Percentiles rank a stretch among this genome's conserved stretches.
Evolutionary conservation across 2,888 invertebrate species (phyloP).

Genomic region (Elysia crispata): DNA sequence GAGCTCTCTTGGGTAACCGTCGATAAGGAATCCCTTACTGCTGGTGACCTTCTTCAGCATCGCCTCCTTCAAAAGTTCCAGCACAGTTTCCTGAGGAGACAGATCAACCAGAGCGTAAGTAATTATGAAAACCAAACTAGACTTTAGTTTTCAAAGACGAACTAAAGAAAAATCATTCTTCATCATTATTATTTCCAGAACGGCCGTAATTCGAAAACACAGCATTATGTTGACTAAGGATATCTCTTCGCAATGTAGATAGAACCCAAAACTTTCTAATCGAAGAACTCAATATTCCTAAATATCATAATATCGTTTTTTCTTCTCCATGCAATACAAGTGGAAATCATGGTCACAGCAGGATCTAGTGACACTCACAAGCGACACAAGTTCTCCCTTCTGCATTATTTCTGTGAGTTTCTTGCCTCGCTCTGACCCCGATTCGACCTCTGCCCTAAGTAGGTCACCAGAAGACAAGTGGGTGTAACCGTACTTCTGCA

Average conservation of each 20-base stretch:
- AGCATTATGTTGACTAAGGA: too few relatives aligned
- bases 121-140: neutral
- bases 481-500: slow-evolving; percentile 93
- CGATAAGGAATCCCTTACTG: slow-evolving; percentile 91
- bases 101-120: slow-evolving; percentile 36
- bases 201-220: too few relatives aligned
- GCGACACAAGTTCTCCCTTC: slow-evolving; percentile 90
- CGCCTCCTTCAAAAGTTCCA: slow-evolving; percentile 87
- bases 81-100: slow-evolving; percentile 83
- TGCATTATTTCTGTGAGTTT: slow-evolving; percentile 91
- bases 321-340: neutral
- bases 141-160: neutral
- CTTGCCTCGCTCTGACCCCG: slow-evolving; percentile 91
- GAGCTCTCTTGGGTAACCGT: slow-evolving; percentile 95
- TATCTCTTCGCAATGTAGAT: too few relatives aligned
- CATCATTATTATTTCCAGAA: neutral
- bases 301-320: too few relatives aligned
- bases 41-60: slow-evolving; percentile 82
- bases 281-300: too few relatives aligned
- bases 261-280: too few relatives aligned
- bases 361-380: slow-evolving; percentile 77
- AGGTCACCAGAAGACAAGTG: slow-evolving; percentile 93
- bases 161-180: neutral
- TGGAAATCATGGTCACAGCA: too few relatives aligned
- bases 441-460: slow-evolving; percentile 91